phyloP scores from a whole-genome alignment of 2,113 vertebrate species.

The Heterotilapia buettikoferi region DNA sequence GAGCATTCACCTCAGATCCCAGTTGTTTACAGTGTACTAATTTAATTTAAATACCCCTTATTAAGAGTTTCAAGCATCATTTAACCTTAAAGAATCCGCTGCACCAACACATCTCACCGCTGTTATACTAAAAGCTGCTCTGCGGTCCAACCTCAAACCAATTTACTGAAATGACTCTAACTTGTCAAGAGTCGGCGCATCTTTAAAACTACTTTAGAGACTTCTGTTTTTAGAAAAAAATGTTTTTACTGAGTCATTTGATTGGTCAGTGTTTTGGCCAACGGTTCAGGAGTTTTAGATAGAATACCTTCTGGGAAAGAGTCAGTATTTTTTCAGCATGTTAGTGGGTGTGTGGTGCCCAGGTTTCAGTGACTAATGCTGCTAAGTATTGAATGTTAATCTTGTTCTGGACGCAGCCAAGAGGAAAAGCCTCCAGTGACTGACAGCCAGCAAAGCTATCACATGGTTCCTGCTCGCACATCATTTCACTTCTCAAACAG shows the following conservation, averaged over 20 bases:
- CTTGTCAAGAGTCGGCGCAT: background rate
- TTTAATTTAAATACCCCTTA: background rate
- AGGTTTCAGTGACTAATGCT: conserved; percentile 61
- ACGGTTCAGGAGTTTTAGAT: background rate
- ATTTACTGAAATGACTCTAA: background rate
- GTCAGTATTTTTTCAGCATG: background rate
- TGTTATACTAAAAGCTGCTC: background rate
- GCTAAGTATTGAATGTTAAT: conserved; percentile 67
- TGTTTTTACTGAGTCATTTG: background rate
- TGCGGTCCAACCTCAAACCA: background rate
- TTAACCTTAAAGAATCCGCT: background rate
- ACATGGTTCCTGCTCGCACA: conserved; percentile 11
- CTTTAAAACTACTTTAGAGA: background rate
- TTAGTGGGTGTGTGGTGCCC: background rate
- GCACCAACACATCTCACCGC: background rate
- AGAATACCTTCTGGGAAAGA: background rate
- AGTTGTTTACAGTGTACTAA: background rate
- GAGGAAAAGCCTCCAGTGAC: conserved; percentile 60
- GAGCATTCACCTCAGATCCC: background rate
- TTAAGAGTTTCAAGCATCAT: background rate
- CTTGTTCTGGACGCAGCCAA: conserved; percentile 59
- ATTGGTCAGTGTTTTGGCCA: background rate
- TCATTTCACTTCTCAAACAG: background rate
- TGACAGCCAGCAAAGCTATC: conserved; percentile 40
- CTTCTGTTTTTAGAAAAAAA: background rate